These are phyloP conservation scores for Myopa testacea DNA, from an alignment of 2,888 invertebrate genomes.

Conservation along the genomic window DNA sequence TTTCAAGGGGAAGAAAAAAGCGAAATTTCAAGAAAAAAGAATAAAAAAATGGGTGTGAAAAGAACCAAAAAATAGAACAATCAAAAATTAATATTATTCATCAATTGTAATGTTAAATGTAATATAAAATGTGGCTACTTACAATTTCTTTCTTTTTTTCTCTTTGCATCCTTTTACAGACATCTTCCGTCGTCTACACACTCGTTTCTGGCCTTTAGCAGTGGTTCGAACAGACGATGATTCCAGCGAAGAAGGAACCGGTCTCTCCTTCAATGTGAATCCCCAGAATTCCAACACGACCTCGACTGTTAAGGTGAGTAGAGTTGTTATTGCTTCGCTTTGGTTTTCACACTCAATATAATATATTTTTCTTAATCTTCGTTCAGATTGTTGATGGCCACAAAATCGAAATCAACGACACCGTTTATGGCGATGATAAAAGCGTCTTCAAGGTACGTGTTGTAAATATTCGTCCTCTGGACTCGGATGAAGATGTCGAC, in stretches of 20 bases:
- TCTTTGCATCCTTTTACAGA: slow-evolving; percentile 52
- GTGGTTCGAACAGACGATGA: slow-evolving; percentile 43
- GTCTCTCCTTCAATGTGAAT: slow-evolving; percentile 47
- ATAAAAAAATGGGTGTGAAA: neutral
- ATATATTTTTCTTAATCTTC: neutral
- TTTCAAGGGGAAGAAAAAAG: neutral
- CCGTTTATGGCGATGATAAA: slow-evolving; percentile 69
- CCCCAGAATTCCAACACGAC: slow-evolving; percentile 64
- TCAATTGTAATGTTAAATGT: too few species aligned
- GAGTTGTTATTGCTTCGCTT: neutral
- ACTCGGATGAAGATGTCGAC: slow-evolving; percentile 59
- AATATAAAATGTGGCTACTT: neutral
- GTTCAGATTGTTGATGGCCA: slow-evolving; percentile 71
- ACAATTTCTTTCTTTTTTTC: neutral
- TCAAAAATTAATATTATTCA: too few species aligned
- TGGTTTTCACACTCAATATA: neutral
- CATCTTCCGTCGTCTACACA: slow-evolving; percentile 63
- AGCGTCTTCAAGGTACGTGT: slow-evolving; percentile 69
- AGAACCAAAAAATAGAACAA: neutral
- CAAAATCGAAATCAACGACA: slow-evolving; percentile 72
- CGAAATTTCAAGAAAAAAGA: too few species aligned
- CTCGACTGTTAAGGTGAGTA: slow-evolving; percentile 66
- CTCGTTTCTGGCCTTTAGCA: slow-evolving; percentile 57
- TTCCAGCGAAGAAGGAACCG: slow-evolving; percentile 49
- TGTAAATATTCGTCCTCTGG: slow-evolving; percentile 70